Evolutionary conservation across 2,113 vertebrate genomes (phyloP).

Genomic region (Misgurnus anguillicaudatus): DNA sequence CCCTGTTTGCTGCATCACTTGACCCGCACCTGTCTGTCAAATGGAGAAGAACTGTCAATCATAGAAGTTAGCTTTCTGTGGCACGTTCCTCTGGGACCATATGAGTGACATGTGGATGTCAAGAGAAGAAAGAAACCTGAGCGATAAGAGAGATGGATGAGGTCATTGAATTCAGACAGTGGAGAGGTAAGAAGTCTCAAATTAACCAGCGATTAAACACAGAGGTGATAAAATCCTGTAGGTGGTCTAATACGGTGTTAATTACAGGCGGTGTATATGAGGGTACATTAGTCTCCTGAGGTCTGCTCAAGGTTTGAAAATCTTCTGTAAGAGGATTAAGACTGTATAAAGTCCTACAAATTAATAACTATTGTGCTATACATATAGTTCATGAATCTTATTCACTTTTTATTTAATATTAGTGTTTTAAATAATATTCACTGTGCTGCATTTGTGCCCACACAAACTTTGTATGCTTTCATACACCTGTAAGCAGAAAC

Average conservation of each 20-base stretch:
- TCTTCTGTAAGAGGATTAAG: not conserved
- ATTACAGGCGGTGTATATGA: not conserved
- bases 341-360: too few relatives aligned
- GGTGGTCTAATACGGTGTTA: not conserved
- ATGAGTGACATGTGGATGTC: slow-evolving; percentile 12
- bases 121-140: not conserved
- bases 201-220: not conserved
- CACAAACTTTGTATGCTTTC: not conserved
- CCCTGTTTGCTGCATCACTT: not conserved
- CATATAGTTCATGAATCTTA: not conserved
- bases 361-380: not conserved
- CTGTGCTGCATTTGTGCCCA: too few relatives aligned
- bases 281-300: slow-evolving; percentile 2
- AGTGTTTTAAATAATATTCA: too few relatives aligned
- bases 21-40: slow-evolving; percentile 28
- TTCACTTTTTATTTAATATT: too few relatives aligned
- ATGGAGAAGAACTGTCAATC: slow-evolving; percentile 7
- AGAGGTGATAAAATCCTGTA: not conserved
- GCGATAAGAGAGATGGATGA: not conserved
- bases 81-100: not conserved
- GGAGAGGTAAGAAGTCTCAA: not conserved
- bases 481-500: not conserved
- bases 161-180: not conserved
- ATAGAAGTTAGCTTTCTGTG: not conserved
- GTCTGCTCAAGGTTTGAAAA: not conserved